A percentile compares a stretch with the other conserved stretches of the same genome.
Evolutionary conservation across 2,113 vertebrate genomes (phyloP).

Genomic region (Caloenas nicobarica): DNA sequence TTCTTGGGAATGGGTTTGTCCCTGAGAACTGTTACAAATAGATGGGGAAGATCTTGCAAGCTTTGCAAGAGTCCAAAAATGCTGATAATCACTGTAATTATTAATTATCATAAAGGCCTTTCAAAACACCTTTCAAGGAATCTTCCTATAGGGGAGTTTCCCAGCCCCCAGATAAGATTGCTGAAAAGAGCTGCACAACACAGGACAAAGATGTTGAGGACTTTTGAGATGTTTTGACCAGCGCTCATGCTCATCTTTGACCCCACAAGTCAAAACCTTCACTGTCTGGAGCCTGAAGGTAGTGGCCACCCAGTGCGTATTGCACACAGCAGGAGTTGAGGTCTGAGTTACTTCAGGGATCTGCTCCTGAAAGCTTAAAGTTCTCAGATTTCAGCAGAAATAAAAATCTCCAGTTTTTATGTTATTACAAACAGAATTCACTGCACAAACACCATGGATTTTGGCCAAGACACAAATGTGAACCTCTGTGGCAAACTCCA

Average conservation of each 20-base stretch:
- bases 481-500: neutral
- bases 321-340: accelerated
- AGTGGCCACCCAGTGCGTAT: neutral
- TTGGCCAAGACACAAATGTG: neutral
- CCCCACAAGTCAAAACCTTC: neutral
- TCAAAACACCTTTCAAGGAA: neutral
- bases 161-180: neutral
- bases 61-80: neutral
- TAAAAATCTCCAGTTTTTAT: neutral
- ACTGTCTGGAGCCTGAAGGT: neutral
- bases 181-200: neutral
- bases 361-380: neutral
- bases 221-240: neutral
- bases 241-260: neutral
- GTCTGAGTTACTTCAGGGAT: neutral
- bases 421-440: neutral
- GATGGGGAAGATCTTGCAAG: neutral
- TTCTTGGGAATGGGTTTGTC: neutral
- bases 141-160: neutral
- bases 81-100: neutral
- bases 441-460: neutral
- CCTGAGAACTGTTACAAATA: neutral
- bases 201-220: neutral
- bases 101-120: neutral
- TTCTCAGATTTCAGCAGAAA: neutral